phyloP scores from a whole-genome alignment of 2,113 vertebrate species.

The Tetrao urogallus region DNA sequence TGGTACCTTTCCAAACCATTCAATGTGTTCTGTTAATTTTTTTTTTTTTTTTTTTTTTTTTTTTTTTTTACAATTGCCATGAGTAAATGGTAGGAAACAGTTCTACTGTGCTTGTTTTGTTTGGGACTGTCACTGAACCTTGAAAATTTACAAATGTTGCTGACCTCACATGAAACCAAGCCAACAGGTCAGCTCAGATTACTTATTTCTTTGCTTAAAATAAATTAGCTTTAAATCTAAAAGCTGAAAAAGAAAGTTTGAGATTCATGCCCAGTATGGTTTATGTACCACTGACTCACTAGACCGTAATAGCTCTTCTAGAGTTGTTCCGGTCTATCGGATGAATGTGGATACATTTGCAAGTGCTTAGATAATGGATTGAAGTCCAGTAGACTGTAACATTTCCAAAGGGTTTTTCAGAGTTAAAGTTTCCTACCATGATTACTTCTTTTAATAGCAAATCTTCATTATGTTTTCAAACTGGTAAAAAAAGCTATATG shows the following conservation, averaged over 20 bases:
- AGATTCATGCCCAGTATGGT: neutral
- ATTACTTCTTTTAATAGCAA: slow-evolving; percentile 39
- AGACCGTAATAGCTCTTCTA: neutral
- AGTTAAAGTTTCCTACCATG: slow-evolving; percentile 21
- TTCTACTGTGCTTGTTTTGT: neutral
- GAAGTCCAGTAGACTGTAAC: slow-evolving; percentile 36
- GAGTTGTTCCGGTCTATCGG: neutral
- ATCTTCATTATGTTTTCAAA: slow-evolving; percentile 45
- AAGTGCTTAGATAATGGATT: slow-evolving; percentile 62
- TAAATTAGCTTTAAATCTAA: slow-evolving; percentile 16
- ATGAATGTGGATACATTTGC: slow-evolving; percentile 11
- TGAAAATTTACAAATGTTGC: neutral
- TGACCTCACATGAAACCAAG: neutral
- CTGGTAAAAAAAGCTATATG: neutral
- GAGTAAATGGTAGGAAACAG: neutral
- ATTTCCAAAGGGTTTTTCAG: slow-evolving; percentile 34
- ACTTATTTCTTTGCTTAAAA: neutral
- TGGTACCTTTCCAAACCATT: neutral
- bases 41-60: neutral
- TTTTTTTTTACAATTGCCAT: neutral
- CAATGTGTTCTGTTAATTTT: neutral
- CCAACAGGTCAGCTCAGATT: neutral
- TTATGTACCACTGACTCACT: slow-evolving; percentile 8
- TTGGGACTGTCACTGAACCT: neutral
- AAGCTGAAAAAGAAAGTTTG: neutral